Evolutionary conservation across 2,797 vertebrate species (phyloP).

Genomic region (Schizopygopsis pylzovi): DNA sequence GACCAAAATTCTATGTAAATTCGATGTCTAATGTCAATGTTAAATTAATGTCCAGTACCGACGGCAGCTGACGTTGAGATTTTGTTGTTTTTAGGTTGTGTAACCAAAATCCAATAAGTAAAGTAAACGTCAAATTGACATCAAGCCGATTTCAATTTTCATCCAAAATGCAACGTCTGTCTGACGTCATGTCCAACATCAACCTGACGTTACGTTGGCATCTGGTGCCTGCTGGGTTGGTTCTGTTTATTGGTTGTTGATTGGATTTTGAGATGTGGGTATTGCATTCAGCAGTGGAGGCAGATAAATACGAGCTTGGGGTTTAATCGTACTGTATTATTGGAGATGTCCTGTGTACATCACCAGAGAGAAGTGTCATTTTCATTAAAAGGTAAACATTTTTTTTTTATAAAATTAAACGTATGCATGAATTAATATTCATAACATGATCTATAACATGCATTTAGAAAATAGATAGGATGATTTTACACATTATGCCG

Average conservation of each 20-base stretch:
- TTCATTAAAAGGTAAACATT: background rate
- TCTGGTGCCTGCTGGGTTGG: background rate
- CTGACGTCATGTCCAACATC: too few relatives aligned
- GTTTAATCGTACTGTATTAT: background rate
- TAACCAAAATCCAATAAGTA: too few relatives aligned
- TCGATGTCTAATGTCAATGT: too few relatives aligned
- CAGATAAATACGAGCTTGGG: background rate
- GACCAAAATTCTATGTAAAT: too few relatives aligned
- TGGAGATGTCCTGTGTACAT: background rate
- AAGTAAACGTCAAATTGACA: too few relatives aligned
- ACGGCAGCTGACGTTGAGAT: too few relatives aligned
- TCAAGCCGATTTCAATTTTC: too few relatives aligned
- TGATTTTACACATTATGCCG: background rate
- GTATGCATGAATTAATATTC: background rate
- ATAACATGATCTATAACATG: background rate
- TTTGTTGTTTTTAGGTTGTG: too few relatives aligned
- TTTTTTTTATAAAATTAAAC: too few relatives aligned
- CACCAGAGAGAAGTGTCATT: background rate
- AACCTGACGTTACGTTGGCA: too few relatives aligned
- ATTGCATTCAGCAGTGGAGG: background rate
- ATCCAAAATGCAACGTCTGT: too few relatives aligned
- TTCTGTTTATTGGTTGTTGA: background rate
- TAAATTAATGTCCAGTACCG: too few relatives aligned
- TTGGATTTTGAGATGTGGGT: background rate
- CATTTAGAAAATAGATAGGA: background rate